phyloP scores from a whole-genome alignment of 2,888 invertebrate genomes.

The Drosophila koepferae region DNA sequence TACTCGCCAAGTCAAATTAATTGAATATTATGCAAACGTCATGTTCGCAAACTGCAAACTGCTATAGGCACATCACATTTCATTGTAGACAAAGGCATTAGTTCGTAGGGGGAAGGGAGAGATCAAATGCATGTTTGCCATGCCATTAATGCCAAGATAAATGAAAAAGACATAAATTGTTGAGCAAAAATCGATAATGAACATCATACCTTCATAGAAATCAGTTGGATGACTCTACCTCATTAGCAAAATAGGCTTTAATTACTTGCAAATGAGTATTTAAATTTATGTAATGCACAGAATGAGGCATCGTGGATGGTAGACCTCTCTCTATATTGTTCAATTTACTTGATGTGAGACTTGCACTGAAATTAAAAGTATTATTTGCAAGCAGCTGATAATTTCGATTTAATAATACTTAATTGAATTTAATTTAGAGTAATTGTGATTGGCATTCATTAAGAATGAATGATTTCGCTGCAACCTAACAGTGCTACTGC shows the following conservation, averaged over 20 bases:
- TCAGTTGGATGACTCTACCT: not conserved
- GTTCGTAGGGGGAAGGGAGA: not conserved
- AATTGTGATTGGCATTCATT: conserved; percentile 3
- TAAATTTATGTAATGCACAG: not conserved
- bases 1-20: conserved; percentile 63
- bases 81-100: conserved; percentile 14
- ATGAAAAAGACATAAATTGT: not conserved
- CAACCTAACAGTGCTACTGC: not conserved
- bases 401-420: conserved; percentile 8
- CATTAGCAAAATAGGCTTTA: not conserved
- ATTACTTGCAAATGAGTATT: not conserved
- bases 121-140: not conserved
- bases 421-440: not conserved
- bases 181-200: not conserved
- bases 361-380: not conserved
- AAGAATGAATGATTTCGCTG: not conserved
- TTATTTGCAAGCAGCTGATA: not conserved
- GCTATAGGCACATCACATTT: conserved; percentile 25
- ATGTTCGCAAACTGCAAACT: conserved; percentile 39
- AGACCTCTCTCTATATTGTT: not conserved
- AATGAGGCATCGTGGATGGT: not conserved
- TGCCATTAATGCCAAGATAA: not conserved
- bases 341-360: not conserved
- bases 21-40: conserved; percentile 71
- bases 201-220: not conserved